A percentile compares a stretch with the other conserved stretches of the same genome.
phyloP scores from a whole-genome alignment of 2,113 vertebrate genomes.

The Reinhardtius hippoglossoides region DNA sequence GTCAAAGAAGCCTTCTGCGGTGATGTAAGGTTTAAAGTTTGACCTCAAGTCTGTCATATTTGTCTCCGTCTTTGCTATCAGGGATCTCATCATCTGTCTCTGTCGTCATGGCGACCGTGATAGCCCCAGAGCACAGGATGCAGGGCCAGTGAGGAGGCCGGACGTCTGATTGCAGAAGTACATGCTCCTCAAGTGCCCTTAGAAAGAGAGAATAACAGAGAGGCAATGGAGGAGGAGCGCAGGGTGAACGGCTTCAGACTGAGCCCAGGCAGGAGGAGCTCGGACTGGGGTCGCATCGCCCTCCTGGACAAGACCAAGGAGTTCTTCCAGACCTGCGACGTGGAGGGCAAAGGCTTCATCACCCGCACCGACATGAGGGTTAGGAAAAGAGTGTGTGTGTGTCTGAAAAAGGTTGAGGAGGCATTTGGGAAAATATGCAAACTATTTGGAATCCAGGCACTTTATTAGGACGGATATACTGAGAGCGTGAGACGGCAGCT shows the following conservation, averaged over 20 bases:
- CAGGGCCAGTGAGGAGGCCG: conserved; percentile 34
- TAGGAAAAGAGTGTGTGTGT: conserved; percentile 46
- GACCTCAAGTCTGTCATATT: background rate
- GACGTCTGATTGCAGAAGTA: conserved; percentile 51
- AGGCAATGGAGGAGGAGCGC: conserved; percentile 62
- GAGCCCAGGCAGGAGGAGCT: conserved; percentile 45
- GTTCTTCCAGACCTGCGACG: conserved; percentile 93
- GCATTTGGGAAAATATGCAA: too few species aligned
- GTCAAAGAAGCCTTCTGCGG: background rate
- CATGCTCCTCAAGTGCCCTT: background rate
- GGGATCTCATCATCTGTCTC: conserved; percentile 22
- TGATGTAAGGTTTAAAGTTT: background rate
- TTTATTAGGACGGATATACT: too few species aligned
- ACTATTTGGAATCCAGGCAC: too few species aligned
- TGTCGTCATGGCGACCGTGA: conserved; percentile 40
- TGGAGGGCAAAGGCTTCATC: conserved; percentile 91
- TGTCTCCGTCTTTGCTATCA: conserved; percentile 13
- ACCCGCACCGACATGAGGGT: conserved; percentile 91
- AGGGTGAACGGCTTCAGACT: conserved; percentile 38
- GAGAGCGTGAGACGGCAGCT: background rate
- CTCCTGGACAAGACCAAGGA: conserved; percentile 88
- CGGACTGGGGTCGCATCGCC: conserved; percentile 61
- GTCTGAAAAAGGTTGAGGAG: background rate
- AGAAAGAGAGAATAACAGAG: background rate
- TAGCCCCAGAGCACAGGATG: conserved; percentile 12